Base-by-base conservation (phyloP, 2,113 vertebrate genomes). In the Microcebus murinus region DNA sequence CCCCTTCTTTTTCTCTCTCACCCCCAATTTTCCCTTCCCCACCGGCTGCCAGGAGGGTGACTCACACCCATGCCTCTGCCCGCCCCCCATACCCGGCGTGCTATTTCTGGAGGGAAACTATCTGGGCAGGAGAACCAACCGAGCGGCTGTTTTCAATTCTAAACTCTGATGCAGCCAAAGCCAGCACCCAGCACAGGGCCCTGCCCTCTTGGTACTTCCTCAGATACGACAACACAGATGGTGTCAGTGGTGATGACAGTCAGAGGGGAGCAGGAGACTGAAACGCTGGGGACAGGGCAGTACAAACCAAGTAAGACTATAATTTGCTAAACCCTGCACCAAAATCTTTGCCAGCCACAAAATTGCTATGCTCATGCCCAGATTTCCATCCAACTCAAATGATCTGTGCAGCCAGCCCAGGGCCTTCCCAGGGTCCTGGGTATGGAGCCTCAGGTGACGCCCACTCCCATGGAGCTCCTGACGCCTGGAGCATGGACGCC, bases 261-360 rank as follows among this genome's bases (percentile, higher is more conserved):
- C 71, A 27, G 11, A 91, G 34, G 77, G 71, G 52, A 68, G 29
- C 39, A 21, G 67, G 83, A 94, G 85, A 79, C 59, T 45, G 77
- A 87, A 82, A 71, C 21, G 0, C 90, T 57, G 82, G 87, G 59
- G 73, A 90, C 74, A 76, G 61, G 50, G 84, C 74, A 70, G 77
- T 63, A 88, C 73, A 81, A 79, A 82, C 50, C 17, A 63, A 80
- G 42, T 36, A 76, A 97, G 87, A 77, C 94, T 94, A 12, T 95
- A 93, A 96, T 97, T 97, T 95, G 71, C 90, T 94, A 90, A 94
- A 91, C 18, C 90, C 52, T 45, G 10, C 9, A 42, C 86, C 48
- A 48, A 95, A 94, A 93, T 91, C 94, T 96, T 83, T 77, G 77
- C 90, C 92, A 94, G 93, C 91, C 85, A 89, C 89, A 93, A 77